These are phyloP conservation scores for Aptenodytes forsteri DNA, from an alignment of 2,113 vertebrate species.

Conservation along the genomic window DNA sequence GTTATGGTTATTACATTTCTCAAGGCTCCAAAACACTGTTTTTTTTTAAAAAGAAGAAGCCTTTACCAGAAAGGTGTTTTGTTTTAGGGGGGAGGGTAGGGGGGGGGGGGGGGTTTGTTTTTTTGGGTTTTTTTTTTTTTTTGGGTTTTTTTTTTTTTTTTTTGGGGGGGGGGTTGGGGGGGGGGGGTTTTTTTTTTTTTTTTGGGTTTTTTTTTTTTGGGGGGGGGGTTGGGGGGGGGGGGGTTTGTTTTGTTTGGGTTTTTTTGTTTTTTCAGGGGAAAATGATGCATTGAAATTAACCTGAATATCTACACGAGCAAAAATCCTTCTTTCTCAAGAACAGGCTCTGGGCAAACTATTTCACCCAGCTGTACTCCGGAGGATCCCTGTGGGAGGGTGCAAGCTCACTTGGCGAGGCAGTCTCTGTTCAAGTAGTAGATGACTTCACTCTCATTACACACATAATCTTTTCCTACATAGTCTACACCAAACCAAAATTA, in stretches of 20 bases:
- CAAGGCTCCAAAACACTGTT: not conserved
- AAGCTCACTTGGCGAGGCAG: not conserved
- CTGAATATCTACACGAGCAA: not conserved
- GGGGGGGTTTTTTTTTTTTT: not conserved
- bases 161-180: too few species aligned
- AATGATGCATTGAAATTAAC: not conserved
- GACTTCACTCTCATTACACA: slow-evolving; percentile 54
- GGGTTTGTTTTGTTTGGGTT: not conserved
- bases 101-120: not conserved
- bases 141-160: too few species aligned
- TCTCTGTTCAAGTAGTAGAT: slow-evolving; percentile 21
- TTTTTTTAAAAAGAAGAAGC: not conserved
- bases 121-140: too few species aligned
- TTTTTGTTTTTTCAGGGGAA: not conserved
- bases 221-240: too few species aligned
- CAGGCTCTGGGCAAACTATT: not conserved
- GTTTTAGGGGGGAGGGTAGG: too few species aligned
- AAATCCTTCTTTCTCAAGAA: slow-evolving; percentile 1
- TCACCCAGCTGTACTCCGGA: not conserved
- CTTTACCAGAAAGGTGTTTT: not conserved
- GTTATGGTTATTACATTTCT: not conserved
- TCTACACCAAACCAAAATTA: slow-evolving; percentile 52
- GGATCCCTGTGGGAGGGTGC: slow-evolving; percentile 12
- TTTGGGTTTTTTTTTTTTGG: too few species aligned
- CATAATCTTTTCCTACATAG: slow-evolving; percentile 55